These are phyloP conservation scores for Lepidotrigona ventralis DNA, from an alignment of 1,140 invertebrate genomes.

Conservation along the genomic window DNA sequence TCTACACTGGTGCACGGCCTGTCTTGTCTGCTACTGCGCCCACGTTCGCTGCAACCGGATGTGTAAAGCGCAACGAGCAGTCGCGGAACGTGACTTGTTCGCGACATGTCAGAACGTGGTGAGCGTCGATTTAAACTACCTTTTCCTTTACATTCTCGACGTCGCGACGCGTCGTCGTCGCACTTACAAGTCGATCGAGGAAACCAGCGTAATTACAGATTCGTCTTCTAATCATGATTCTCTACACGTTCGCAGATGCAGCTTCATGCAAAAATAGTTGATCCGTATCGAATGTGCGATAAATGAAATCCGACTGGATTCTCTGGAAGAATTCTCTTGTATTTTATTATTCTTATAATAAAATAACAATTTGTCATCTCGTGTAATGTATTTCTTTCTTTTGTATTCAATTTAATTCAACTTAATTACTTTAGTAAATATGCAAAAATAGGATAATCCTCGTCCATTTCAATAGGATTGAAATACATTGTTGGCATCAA, in stretches of 20 bases:
- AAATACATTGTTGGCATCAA: too few relatives aligned
- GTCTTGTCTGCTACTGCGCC: conserved; percentile 46
- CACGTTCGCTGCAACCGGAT: conserved; percentile 61
- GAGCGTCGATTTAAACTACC: conserved; percentile 46
- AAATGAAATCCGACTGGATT: too few relatives aligned
- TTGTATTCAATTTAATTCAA: too few relatives aligned
- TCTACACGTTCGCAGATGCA: too few relatives aligned
- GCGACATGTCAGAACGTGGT: conserved; percentile 56
- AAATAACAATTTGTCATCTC: too few relatives aligned
- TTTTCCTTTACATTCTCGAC: conserved; percentile 11
- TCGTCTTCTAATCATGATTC: neutral
- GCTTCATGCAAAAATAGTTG: neutral
- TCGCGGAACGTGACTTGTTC: conserved; percentile 58
- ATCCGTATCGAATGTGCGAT: too few relatives aligned
- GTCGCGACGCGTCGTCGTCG: neutral
- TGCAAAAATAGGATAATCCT: too few relatives aligned
- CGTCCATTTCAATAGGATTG: too few relatives aligned
- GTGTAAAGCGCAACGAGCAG: conserved; percentile 55
- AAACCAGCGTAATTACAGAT: conserved; percentile 29
- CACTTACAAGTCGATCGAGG: neutral
- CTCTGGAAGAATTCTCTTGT: too few relatives aligned
- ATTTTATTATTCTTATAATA: too few relatives aligned
- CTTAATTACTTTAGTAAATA: too few relatives aligned
- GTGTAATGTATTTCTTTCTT: too few relatives aligned
- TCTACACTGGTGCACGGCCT: conserved; percentile 40